Conservation (phyloP, 2,888 invertebrate genomes). For the Troides helena region DNA sequence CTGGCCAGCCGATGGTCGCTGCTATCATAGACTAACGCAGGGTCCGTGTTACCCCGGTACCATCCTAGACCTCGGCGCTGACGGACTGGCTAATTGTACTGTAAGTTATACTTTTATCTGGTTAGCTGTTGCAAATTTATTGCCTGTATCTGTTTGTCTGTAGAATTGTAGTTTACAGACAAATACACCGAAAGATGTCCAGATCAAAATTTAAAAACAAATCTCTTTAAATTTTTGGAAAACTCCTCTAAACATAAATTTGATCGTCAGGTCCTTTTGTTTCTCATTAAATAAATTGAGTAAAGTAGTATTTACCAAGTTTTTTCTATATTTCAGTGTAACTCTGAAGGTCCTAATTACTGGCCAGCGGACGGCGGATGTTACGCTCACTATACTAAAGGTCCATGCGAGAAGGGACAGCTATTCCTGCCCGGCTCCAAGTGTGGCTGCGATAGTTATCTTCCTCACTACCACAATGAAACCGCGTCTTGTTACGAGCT, state of each 20-base stretch:
- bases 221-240: no score
- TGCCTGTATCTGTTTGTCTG: no score
- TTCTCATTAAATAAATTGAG: no score
- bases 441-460: conserved; percentile 85
- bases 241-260: no score
- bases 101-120: conserved; percentile 48
- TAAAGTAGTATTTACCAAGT: no score
- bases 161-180: no score
- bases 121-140: no score
- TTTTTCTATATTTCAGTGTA: conserved; percentile 67
- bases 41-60: conserved; percentile 90
- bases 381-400: conserved; percentile 88
- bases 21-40: conserved; percentile 85
- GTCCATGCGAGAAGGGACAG: conserved; percentile 88
- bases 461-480: conserved; percentile 87
- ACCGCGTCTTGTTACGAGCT: conserved; percentile 87
- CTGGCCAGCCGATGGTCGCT: conserved; percentile 88
- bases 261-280: no score
- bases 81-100: conserved; percentile 84
- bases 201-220: no score
- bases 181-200: no score
- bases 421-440: conserved; percentile 86
- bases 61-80: conserved; percentile 80
- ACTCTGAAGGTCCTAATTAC: conserved; percentile 77
- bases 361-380: conserved; percentile 84